Conservation (phyloP, 2,113 vertebrate species). For the Antennarius striatus region DNA sequence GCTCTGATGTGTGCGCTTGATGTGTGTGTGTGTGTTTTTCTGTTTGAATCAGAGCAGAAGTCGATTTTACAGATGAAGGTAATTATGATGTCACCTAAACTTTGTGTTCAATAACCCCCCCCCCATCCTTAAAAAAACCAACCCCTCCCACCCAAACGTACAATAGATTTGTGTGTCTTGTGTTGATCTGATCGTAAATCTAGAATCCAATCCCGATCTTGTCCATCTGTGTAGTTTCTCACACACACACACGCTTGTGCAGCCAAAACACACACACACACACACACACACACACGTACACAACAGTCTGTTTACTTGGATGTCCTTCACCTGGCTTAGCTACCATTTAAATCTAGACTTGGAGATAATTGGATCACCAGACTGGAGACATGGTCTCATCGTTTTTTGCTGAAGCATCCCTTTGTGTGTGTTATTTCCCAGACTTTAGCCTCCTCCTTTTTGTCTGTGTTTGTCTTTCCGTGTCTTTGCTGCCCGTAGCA, state of each 20-base stretch:
- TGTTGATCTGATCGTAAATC: constrained; percentile 20
- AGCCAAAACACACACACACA: background rate
- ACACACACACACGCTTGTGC: background rate
- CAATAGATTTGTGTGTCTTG: constrained; percentile 32
- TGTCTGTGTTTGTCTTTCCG: constrained; percentile 61
- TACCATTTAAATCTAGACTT: constrained; percentile 46
- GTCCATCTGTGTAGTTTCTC: constrained; percentile 8
- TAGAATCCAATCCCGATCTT: constrained; percentile 36
- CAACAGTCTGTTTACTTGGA: constrained; percentile 24
- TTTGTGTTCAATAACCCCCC: constrained; percentile 27
- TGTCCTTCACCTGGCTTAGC: constrained; percentile 40
- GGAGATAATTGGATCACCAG: constrained; percentile 47
- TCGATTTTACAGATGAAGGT: constrained; percentile 66
- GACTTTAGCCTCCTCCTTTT: constrained; percentile 33
- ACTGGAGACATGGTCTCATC: constrained; percentile 13
- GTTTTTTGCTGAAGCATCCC: constrained; percentile 16
- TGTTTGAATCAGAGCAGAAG: constrained; percentile 60
- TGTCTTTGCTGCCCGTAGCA: constrained; percentile 55
- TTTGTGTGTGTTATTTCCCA: constrained; percentile 46
- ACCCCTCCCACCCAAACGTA: background rate
- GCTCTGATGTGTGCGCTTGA: constrained; percentile 18
- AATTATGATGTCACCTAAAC: constrained; percentile 57
- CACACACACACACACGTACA: constrained; percentile 4
- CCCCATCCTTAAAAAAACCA: constrained; percentile 13
- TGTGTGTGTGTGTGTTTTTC: constrained; percentile 50